A percentile compares a stretch with the other conserved stretches of the same genome.
Evolutionary conservation across 1,140 invertebrate genomes (phyloP).

Genomic region (Thereuonema tuberculata): DNA sequence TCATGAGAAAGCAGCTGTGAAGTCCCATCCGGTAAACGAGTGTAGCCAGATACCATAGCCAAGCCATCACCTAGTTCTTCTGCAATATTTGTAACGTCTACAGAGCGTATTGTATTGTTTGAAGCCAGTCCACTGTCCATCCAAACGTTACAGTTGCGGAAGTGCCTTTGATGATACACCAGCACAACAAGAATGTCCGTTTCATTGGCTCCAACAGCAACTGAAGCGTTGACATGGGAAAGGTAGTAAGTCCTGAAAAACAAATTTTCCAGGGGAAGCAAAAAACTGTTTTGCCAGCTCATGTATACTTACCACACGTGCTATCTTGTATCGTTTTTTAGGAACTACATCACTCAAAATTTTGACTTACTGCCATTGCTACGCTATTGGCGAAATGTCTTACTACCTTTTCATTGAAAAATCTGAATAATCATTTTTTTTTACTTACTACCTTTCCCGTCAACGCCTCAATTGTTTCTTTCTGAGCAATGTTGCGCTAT

Average conservation of each 20-base stretch:
- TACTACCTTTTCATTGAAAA: too few species aligned
- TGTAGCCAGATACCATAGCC: constrained; percentile 1
- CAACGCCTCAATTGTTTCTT: too few species aligned
- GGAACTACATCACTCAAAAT: too few species aligned
- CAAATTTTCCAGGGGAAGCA: too few species aligned
- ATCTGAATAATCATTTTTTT: too few species aligned
- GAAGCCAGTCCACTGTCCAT: background rate
- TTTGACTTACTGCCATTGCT: background rate
- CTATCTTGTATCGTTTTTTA: too few species aligned
- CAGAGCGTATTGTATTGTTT: background rate
- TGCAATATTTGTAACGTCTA: constrained; percentile 2
- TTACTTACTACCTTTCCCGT: too few species aligned
- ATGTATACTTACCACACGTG: too few species aligned
- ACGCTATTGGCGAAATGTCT: too few species aligned
- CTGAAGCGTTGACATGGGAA: too few species aligned
- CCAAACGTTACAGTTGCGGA: background rate
- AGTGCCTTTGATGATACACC: constrained; percentile 2
- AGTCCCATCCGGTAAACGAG: background rate
- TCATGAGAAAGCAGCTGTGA: background rate
- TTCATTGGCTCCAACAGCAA: background rate
- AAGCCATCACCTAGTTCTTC: background rate
- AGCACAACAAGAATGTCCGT: background rate
- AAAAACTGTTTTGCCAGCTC: too few species aligned
- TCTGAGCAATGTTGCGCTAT: background rate
- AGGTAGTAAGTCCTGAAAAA: too few species aligned